Base-by-base conservation (phyloP, 2,797 vertebrate species). In the Limosa lapponica region DNA sequence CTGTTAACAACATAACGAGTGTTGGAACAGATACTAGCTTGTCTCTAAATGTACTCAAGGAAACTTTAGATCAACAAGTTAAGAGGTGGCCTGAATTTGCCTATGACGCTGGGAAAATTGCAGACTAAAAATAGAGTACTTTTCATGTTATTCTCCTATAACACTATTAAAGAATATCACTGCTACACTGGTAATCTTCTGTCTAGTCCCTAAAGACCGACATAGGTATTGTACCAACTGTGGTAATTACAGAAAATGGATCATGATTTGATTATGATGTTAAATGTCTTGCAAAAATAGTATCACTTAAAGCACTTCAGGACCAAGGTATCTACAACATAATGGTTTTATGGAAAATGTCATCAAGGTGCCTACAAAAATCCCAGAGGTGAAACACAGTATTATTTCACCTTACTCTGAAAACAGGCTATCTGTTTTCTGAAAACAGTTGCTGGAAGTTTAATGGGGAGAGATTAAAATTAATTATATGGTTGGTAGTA, bases 201-300 rank as follows among this genome's bases (percentile, higher is more conserved):
- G 43, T 82, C 66, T 95, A 66, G 46, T 82, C 66, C 51, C 51
- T 34, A 79, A 88, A 91, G 82, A 84, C n/a, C 73, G 80, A 34
- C 62, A 61, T 54, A 81, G 0, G 0, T 73, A 51, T 41, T 55
- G 58, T 79, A 72, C 54, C 58, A 83, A 10, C 83, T 70, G 83
- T 55, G 73, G 73, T 84, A 95, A 95, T 93, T 75, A 92, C 73
- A 94, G 86, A 96, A 95, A 95, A 96, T 79, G 88, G 88, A 87
- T 43, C 43, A 3, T 72, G 58, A 94, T 92, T 93, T 90, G 86
- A 91, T 94, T 69, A 90, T 23, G 66, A 79, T 62, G 62, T 28
- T 72, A 90, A 92, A 84, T 59, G 36, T n/a, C 83, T 87, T 87
- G 37, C 86, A 96, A 90, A 95, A 94, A 79, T 51, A 86, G 58